Base-by-base conservation (phyloP, 2,113 vertebrate species). In the Paradisaea rubra region DNA sequence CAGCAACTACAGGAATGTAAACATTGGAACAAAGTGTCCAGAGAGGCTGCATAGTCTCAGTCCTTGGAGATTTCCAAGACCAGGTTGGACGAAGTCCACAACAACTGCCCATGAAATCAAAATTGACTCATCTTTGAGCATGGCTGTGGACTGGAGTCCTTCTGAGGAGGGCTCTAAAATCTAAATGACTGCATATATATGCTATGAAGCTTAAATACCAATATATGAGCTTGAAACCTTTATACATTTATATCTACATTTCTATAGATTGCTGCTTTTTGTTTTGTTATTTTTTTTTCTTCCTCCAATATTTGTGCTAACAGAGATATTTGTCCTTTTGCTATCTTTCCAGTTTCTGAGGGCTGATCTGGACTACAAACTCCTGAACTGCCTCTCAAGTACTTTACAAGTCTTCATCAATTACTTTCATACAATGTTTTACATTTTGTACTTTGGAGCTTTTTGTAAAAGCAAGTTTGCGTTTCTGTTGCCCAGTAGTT, bases 41-140 rank as follows among this genome's bases (percentile, higher is more conserved):
- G 77, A 41, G 41, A n/a, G 25, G 13, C 12, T 73, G 8, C 31
- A 7, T 1, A 7, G 7, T 60, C 35, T 82, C 30, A 7, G 0
- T 33, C 27, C 35, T n/a, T 28, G 16, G 24, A 33, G 47, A 28
- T 64, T 71, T 91, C 18, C 10, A 82, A 88, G 44, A 82, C 6
- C 11, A 42, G 19, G 10, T 8, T 79, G 63, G 53, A 73, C 22
- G 61, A 87, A 89, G 6, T 37, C 49, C 30, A 42, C 25, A 64
- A 42, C 24, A 74, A 47, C 35, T 7, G 13, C 5, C 25, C 16
- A 15, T 47, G 52, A 92, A 91, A 49, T 42, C 21, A 60, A 3
- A 44, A 71, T 2, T 50, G 61, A 82, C 23, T 19, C 12, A 47
- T 28, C 21, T 65, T 72, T 47, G 24, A 71, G 33, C 20, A 42